Conservation (phyloP, 2,888 invertebrate species). For the Trichogramma dendrolimi region DNA sequence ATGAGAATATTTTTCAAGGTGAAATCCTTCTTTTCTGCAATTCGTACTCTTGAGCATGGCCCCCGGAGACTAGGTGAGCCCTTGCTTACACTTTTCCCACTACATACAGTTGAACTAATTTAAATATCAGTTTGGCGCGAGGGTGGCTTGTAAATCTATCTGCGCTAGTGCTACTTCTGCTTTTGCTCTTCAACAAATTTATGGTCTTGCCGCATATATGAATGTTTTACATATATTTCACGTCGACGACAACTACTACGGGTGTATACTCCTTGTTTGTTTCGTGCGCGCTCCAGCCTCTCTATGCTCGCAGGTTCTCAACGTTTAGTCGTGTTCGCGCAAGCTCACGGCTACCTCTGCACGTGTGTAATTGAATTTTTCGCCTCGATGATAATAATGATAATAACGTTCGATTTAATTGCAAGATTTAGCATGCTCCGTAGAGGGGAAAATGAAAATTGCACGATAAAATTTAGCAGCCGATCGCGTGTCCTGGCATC, state of each 20-base stretch:
- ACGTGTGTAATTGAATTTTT: too few relatives aligned
- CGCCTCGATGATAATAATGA: too few relatives aligned
- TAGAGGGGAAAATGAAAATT: too few relatives aligned
- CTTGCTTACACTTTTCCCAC: conserved; percentile 31
- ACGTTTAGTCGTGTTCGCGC: not conserved
- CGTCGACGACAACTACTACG: too few relatives aligned
- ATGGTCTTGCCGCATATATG: conserved; percentile 44
- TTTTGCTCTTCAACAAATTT: conserved; percentile 41
- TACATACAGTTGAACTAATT: conserved; percentile 49
- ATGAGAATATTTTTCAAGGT: conserved; percentile 39
- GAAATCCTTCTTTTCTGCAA: conserved; percentile 9
- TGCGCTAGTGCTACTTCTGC: conserved; percentile 30
- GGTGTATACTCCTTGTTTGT: conserved; percentile 20
- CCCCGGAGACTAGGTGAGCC: not conserved
- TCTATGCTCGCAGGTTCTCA: not conserved
- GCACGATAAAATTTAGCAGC: too few relatives aligned
- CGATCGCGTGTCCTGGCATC: too few relatives aligned
- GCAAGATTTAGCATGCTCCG: too few relatives aligned
- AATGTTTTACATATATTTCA: conserved; percentile 48
- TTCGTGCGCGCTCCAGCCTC: conserved; percentile 19
- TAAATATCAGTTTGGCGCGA: conserved; percentile 50
- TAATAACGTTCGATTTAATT: too few relatives aligned
- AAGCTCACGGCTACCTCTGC: too few relatives aligned
- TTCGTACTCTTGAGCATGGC: conserved; percentile 1
- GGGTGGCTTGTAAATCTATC: conserved; percentile 52